These are phyloP conservation scores for Tragulus kanchil DNA, from an alignment of 2,113 vertebrate species.

Conservation along the genomic window DNA sequence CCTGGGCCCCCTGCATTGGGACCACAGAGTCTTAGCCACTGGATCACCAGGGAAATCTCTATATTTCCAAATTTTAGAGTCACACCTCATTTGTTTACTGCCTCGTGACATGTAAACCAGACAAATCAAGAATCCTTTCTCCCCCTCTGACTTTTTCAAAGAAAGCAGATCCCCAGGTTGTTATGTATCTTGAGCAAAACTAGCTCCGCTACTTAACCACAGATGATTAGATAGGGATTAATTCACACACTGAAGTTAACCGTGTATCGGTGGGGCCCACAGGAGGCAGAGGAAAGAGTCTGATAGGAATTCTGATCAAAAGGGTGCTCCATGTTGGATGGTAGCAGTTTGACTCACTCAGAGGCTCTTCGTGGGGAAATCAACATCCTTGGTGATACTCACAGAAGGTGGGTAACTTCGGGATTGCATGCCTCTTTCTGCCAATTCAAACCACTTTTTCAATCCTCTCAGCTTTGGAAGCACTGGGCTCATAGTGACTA, in stretches of 20 bases:
- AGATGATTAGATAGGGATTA: not conserved
- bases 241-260: not conserved
- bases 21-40: not conserved
- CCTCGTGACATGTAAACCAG: not conserved
- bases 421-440: not conserved
- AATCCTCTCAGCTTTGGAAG: not conserved
- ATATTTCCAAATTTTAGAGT: not conserved
- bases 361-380: not conserved
- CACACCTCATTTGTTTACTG: not conserved
- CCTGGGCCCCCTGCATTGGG: not conserved
- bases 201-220: not conserved
- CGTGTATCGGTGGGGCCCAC: not conserved
- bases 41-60: not conserved
- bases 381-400: not conserved
- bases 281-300: not conserved
- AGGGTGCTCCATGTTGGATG: not conserved
- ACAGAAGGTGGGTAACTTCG: not conserved
- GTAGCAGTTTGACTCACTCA: constrained; percentile 2
- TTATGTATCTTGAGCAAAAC: constrained; percentile 6
- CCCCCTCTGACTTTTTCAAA: constrained; percentile 15
- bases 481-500: not conserved
- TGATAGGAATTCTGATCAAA: not conserved
- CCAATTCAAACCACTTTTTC: constrained; percentile 16
- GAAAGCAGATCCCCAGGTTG: not conserved
- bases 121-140: not conserved